Evolutionary conservation across 2,888 invertebrate genomes (phyloP), one percentile per base, ranked within the genome.

Genomic region (Idaea aversata): DNA sequence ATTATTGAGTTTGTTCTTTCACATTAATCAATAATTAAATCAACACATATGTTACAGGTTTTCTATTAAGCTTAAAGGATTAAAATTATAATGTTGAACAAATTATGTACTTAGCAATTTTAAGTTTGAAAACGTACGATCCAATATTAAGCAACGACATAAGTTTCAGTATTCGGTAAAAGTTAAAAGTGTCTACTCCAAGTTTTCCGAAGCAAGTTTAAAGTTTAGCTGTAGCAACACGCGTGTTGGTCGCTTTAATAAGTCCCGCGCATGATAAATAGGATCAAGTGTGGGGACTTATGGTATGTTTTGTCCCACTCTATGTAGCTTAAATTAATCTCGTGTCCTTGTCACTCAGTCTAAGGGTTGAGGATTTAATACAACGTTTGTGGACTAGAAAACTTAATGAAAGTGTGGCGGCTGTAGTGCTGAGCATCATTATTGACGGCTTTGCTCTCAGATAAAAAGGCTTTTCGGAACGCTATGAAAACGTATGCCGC

Each of bases 231-330:
- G 71, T 77, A 86, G 85, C 80, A 88, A 79, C 87, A 86, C 84
- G 86, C 85, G 83, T 85, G 87, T 87, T 82, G 88, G 87, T 87
- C 84, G 87, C 87, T 90, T 91, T 90, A 91, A 91, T 92, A 90
- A 91, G 88, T 87, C 85, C 81, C 80, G 82, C 81, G 85, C 84
- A 88, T 89, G 88, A 89, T 89, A 91, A 91, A 91, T 89, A 89
- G 89, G 89, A 91, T 91, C 87, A 91, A 88, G 86, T 85, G 82
- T 77, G 76, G 83, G 82, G 80, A 77, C 80, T 73, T 81, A 77
- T 73, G 70, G 65, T 65, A 69, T 75, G 60, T 74, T 78, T 76
- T 77, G 70, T 85, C 85, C 73, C 78, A 77, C 70, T 85, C 78
- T 70, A 63, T 72, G 68, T 61, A 62, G 71, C 65, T 66, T 63